These are phyloP conservation scores for Drosophila quinaria DNA, from an alignment of 2,888 invertebrate genomes.

Conservation along the genomic window DNA sequence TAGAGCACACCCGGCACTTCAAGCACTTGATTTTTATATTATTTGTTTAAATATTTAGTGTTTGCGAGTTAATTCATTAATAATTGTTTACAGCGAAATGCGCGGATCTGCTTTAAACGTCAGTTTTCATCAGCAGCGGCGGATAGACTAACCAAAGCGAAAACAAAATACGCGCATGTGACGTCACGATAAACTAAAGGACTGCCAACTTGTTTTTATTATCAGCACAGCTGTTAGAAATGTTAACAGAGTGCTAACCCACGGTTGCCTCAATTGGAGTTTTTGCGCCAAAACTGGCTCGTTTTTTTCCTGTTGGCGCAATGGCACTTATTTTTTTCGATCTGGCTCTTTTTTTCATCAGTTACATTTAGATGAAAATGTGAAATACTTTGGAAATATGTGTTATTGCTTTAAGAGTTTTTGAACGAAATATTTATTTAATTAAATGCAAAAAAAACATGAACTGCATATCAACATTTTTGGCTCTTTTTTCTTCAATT, in stretches of 20 bases:
- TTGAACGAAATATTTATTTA: no score
- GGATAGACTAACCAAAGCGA: constrained; percentile 57
- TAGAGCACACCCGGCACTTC: constrained; percentile 1
- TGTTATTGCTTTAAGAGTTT: no score
- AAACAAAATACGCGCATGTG: constrained; percentile 46
- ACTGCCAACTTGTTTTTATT: constrained; percentile 31
- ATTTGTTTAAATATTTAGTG: constrained; percentile 29
- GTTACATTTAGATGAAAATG: no score
- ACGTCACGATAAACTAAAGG: constrained; percentile 12
- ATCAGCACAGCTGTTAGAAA: constrained; percentile 40
- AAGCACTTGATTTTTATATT: constrained; percentile 13
- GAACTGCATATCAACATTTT: no score
- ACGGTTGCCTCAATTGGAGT: not conserved
- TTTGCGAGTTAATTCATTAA: constrained; percentile 32
- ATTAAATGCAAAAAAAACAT: no score
- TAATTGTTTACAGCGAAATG: constrained; percentile 4
- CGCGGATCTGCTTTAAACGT: not conserved
- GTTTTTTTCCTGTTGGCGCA: no score
- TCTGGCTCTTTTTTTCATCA: no score
- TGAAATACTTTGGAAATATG: no score
- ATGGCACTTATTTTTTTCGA: no score
- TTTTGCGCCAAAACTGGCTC: no score
- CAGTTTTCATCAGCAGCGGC: constrained; percentile 58
- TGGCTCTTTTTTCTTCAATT: no score
- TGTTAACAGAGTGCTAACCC: constrained; percentile 13